These are phyloP conservation scores for Parasteatoda lunata DNA, from an alignment of 2,888 invertebrate species.

Conservation along the genomic window DNA sequence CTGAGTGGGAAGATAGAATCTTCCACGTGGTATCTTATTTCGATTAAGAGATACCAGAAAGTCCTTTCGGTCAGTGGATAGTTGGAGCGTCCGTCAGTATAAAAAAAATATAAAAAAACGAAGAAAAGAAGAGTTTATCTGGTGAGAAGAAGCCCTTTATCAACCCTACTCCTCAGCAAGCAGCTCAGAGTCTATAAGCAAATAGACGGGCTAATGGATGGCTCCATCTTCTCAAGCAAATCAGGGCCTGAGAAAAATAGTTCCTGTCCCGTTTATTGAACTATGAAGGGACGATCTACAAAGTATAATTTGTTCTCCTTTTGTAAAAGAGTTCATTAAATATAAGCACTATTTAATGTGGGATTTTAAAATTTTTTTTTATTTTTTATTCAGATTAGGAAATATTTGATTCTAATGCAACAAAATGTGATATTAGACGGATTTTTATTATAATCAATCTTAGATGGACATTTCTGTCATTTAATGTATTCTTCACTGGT, in stretches of 20 bases:
- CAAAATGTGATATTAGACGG: no score
- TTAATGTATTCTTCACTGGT: no score
- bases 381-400: no score
- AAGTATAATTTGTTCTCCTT: background rate
- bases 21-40: background rate
- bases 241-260: conserved; percentile 27
- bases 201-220: conserved; percentile 56
- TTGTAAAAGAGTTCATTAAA: no score
- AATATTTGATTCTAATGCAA: no score
- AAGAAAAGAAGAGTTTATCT: conserved; percentile 42
- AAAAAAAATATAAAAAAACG: background rate
- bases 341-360: no score
- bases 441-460: no score
- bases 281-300: conserved; percentile 8
- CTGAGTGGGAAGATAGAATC: no score
- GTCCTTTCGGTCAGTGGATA: background rate
- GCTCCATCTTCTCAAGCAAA: conserved; percentile 35
- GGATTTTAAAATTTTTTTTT: no score
- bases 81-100: conserved; percentile 12
- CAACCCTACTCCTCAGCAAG: conserved; percentile 28
- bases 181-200: conserved; percentile 37
- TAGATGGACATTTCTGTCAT: no score
- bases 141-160: conserved; percentile 23
- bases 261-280: conserved; percentile 17
- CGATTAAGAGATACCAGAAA: background rate